Evolutionary conservation across 2,888 invertebrate species (phyloP), one percentile per base, ranked within the genome.

Genomic region (Phrixothrix hirtus): DNA sequence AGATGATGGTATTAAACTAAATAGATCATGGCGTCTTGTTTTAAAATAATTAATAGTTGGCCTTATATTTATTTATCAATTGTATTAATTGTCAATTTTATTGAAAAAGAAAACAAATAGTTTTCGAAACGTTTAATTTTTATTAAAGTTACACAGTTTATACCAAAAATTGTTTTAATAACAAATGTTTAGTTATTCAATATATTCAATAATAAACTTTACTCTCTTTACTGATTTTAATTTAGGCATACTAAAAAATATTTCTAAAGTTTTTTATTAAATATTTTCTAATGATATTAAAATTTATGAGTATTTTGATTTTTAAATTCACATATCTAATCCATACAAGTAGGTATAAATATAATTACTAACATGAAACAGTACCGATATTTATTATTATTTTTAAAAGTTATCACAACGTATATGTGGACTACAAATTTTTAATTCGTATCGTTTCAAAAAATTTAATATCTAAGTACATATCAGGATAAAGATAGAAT

Each of bases 381-480:
- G 32, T 38, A 42, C 30, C 14, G 31, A 37, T 50, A 45, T 41
- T 41, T 29, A 50, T 50, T 46, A 42, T 50, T 55, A 50, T 34
- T 43, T 47, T 43, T 42, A 50, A 32, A 46, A 50, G 42, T 51
- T 63, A 63, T 63, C 63, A 63, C 63, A 63, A 59, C 55, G 37
- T 57, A 61, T 54, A 57, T 60, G 60, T 60, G 46, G 60, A 61
- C 58, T 61, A 63, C 58, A 56, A 46, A 37, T 55, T 55, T 52
- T 60, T 63, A 63, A 63, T 63, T 63, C 63, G 63, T 63, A 59
- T 63, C 61, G 59, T 63, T 63, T 61, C 59, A 54, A 53, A 58
- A 54, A 58, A 58, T 58, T 53, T 53, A 21, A 21, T 21, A 27
- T 17, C 36, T 53, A 53, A 53, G 37, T 46, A 45, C 36, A 52